Base-by-base conservation (phyloP, 2,888 invertebrate species). In the Orthosia gothica region DNA sequence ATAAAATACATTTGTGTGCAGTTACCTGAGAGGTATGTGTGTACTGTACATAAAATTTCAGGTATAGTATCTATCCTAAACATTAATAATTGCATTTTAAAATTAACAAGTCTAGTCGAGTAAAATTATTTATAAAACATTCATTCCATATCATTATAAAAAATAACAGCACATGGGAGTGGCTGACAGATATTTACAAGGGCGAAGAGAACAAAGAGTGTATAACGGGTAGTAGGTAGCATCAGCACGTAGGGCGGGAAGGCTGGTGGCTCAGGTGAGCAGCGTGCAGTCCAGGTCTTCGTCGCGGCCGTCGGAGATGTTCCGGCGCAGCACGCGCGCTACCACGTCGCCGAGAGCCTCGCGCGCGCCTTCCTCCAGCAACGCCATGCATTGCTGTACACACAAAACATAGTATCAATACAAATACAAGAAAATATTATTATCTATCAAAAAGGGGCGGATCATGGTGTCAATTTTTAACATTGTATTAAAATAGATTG, bases 241-340 rank as follows among this genome's bases (percentile, higher is more conserved):
- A 26, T 47, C 9, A 40, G 55, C 45, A 15, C 23, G 16, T 1
- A 23, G 5, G 3, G 54, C n/a, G 9, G 20, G n/a, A 18, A 2
- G 3, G 18, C 5, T 32, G 32, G 40, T 9, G 40, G 52, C 82
- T 98, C 98, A 99, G 94, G 98, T 98, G 94, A 99, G 97, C 92
- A 99, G 96, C 72, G 99, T 99, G 92, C 99, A 98, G 94, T 99
- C 99, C 81, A 99, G 97, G 92, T 99, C 99, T 91, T 99, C 99
- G 93, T 99, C 98, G 93, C 98, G 98, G 84, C 98, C 98, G 92
- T 98, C 98, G 23, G 98, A 97, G 90, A 98, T 98, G 54, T 97
- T 97, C 95, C 99, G 99, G 79, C 98, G 98, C 91, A 99, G 96
- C 80, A 99, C 98, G 96, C 99, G 99, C 90, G 97, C 98, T 85